phyloP scores from a whole-genome alignment of 2,888 invertebrate species.

The Caenorhabditis sp. region DNA sequence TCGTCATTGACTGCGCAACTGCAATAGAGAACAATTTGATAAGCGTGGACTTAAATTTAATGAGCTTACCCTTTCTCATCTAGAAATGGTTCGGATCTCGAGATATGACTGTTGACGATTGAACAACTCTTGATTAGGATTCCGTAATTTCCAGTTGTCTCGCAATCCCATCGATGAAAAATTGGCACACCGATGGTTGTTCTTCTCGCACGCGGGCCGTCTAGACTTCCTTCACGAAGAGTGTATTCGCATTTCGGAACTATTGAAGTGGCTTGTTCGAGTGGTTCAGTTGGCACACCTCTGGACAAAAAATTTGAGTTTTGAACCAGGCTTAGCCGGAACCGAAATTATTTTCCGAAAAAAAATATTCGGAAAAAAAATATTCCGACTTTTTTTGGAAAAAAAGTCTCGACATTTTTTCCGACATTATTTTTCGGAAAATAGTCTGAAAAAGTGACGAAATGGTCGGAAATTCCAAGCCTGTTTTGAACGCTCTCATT shows the following conservation, averaged over 20 bases:
- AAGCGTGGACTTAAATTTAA: background rate
- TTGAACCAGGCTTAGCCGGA: background rate
- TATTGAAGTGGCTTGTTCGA: constrained; percentile 55
- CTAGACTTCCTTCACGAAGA: constrained; percentile 49
- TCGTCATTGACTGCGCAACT: constrained; percentile 58
- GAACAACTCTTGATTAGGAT: constrained; percentile 43
- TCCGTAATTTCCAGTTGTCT: constrained; percentile 45
- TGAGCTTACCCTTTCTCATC: constrained; percentile 10
- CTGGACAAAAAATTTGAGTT: constrained; percentile 24
- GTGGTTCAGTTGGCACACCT: constrained; percentile 49
- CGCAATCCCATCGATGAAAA: constrained; percentile 64
- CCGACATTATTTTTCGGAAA: too few relatives aligned
- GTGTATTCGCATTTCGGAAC: constrained; percentile 60
- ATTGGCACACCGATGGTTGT: constrained; percentile 54
- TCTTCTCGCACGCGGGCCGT: constrained; percentile 51
- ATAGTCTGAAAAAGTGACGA: too few relatives aligned
- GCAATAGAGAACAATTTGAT: constrained; percentile 12
- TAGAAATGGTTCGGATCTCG: too few relatives aligned
- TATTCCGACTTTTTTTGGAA: too few relatives aligned
- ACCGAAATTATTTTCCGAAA: too few relatives aligned
- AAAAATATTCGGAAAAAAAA: background rate
- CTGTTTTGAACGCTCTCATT: too few relatives aligned
- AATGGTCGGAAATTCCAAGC: too few relatives aligned
- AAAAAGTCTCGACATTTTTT: too few relatives aligned
- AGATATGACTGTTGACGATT: constrained; percentile 39